Conservation (phyloP, 2,113 vertebrate genomes). For the Xerus inauris region DNA sequence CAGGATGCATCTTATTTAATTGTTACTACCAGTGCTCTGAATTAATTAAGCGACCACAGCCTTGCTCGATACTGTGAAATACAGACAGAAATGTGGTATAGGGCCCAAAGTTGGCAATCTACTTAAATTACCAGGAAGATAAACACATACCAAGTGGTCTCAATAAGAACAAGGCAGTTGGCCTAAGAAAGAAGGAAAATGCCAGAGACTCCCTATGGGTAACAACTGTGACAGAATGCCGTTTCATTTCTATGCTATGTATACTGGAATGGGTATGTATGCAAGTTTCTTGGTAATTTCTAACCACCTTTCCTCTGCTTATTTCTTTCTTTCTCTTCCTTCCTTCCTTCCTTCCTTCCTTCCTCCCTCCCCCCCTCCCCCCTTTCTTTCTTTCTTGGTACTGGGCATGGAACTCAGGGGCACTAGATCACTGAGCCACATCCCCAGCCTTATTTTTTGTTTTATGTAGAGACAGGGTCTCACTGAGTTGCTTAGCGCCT, state of each 20-base stretch:
- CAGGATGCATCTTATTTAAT: slow-evolving; percentile 49
- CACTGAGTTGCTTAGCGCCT: too few relatives aligned
- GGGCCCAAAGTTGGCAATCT: neutral
- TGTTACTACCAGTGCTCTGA: slow-evolving; percentile 28
- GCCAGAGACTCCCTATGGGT: neutral
- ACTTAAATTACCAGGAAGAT: neutral
- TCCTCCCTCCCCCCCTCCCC: too few relatives aligned
- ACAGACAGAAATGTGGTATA: neutral
- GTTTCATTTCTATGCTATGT: neutral
- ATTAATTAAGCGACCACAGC: slow-evolving; percentile 23
- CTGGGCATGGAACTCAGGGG: too few relatives aligned
- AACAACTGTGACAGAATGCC: neutral
- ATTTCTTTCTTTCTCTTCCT: too few relatives aligned
- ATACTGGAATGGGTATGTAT: neutral
- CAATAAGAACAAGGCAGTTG: neutral
- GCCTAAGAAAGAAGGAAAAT: neutral
- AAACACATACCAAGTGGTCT: neutral
- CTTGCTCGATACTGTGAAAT: neutral
- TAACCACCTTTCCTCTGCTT: neutral
- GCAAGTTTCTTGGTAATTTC: neutral
- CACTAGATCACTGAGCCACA: too few relatives aligned
- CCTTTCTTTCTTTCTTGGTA: too few relatives aligned
- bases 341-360: too few relatives aligned
- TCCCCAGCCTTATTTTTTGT: too few relatives aligned
- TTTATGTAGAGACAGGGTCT: too few relatives aligned